Base-by-base conservation (phyloP, 2,797 vertebrate genomes). In the Leptatherina wallacei region DNA sequence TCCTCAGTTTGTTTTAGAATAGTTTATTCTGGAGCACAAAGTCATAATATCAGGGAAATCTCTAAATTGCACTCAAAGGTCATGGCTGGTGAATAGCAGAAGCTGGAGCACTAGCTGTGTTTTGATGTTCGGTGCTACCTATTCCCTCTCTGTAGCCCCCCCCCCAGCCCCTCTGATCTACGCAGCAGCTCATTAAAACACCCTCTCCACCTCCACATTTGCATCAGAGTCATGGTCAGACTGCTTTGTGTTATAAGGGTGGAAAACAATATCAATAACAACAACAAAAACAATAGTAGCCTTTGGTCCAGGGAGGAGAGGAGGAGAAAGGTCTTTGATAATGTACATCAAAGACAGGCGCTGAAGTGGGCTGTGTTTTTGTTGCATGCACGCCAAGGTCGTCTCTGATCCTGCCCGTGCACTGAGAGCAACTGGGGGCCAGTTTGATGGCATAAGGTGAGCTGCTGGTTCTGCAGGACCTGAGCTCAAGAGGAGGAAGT, bases 231-330 rank as follows among this genome's bases (percentile, higher is more conserved):
- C 94, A 95, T 94, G 94, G 94, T 94, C 94, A 94, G 92, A 89
- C 92, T 92, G 89, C 92, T 95, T 95, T 95, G 94, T 95, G 91
- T 83, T 90, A 82, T 90, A 86, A 86, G 86, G 90, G 65, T 67
- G 83, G 85, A 90, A 92, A 92, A 94, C 90, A 94, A 94, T 92
- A 94, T 92, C 90, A 93, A 89, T 90, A 94, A 93, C 94, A 95
- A 94, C 93, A 95, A 94, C 94, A 94, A 94, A 93, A 94, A 95
- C 94, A 93, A 94, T 93, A 93, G 91, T 94, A 94, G 93, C 93
- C 94, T 94, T 94, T 94, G 92, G 93, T 93, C 92, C 88, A 52
- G 79, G 85, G 85, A 91, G 87, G 88, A 92, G 92, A 93, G 90
- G 89, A 89, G 91, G 90, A 92, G 90, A 85, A 85, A 87, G 89